Evolutionary conservation across 2,888 invertebrate genomes (phyloP).

Genomic region (Cistogaster globosa): DNA sequence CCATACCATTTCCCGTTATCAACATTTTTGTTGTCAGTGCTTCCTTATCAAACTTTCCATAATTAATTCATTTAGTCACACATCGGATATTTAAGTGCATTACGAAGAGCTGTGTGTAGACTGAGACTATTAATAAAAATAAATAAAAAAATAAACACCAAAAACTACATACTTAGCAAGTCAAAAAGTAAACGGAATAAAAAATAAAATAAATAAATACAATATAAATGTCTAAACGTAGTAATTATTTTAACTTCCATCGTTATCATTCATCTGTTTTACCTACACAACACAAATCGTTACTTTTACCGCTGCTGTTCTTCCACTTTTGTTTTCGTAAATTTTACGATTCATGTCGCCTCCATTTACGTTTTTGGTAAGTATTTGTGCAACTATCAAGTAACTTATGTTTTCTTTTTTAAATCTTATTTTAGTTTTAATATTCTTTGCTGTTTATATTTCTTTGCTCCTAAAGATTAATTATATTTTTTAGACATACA

Average conservation of each 20-base stretch:
- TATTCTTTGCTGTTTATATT: slow-evolving; percentile 8
- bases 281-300: slow-evolving; percentile 18
- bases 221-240: slow-evolving; percentile 35
- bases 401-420: slow-evolving; percentile 4
- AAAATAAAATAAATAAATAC: not conserved
- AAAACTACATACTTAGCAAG: not conserved
- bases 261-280: slow-evolving; percentile 24
- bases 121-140: not conserved
- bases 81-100: not conserved
- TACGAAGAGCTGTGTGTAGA: too few relatives aligned
- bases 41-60: slow-evolving; percentile 13
- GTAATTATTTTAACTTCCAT: slow-evolving; percentile 37
- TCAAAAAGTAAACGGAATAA: slow-evolving; percentile 12
- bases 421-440: slow-evolving; percentile 9
- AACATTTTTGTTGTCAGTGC: slow-evolving; percentile 10
- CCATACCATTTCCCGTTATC: slow-evolving; percentile 29
- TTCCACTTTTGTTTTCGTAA: slow-evolving; percentile 41
- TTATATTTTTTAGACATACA: slow-evolving; percentile 36
- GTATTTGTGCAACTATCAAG: slow-evolving; percentile 6
- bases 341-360: slow-evolving; percentile 45
- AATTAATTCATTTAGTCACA: slow-evolving; percentile 32
- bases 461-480: slow-evolving; percentile 23
- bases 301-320: not conserved
- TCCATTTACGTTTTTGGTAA: slow-evolving; percentile 44
- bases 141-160: slow-evolving; percentile 3